These are phyloP conservation scores for Etheostoma cragini DNA, from an alignment of 2,113 vertebrate species.

Conservation along the genomic window DNA sequence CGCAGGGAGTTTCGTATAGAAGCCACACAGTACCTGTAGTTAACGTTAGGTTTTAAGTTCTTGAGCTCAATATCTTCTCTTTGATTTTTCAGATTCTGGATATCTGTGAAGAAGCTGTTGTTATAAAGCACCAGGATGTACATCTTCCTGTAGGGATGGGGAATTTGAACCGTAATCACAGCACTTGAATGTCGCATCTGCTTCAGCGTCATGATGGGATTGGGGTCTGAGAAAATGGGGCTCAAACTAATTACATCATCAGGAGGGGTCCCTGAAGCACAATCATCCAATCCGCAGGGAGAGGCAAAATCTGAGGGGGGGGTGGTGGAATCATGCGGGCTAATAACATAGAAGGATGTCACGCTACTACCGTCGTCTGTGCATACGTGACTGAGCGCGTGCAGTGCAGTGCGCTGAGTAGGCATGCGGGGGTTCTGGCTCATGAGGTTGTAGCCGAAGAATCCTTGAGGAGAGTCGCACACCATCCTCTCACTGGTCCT, in stretches of 20 bases:
- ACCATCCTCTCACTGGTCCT: constrained; percentile 94
- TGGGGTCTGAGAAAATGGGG: constrained; percentile 84
- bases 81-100: constrained; percentile 89
- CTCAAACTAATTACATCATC: constrained; percentile 87
- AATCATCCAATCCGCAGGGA: constrained; percentile 91
- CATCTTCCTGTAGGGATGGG: constrained; percentile 94
- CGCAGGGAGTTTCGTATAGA: constrained; percentile 92
- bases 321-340: constrained; percentile 82
- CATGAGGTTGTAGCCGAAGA: constrained; percentile 92
- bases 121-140: constrained; percentile 96
- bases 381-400: constrained; percentile 91
- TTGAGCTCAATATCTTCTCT: constrained; percentile 92
- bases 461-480: constrained; percentile 92
- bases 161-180: constrained; percentile 91
- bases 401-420: constrained; percentile 89
- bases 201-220: constrained; percentile 89
- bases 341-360: constrained; percentile 79
- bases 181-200: constrained; percentile 89
- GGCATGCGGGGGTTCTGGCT: constrained; percentile 90
- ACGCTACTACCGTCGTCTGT: constrained; percentile 82
- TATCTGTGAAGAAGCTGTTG: constrained; percentile 91
- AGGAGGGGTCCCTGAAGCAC: constrained; percentile 89
- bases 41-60: constrained; percentile 90
- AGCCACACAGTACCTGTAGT: constrained; percentile 97
- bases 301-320: constrained; percentile 82